Conservation (phyloP, 2,113 vertebrate species). For the Macroglossus sobrinus region DNA sequence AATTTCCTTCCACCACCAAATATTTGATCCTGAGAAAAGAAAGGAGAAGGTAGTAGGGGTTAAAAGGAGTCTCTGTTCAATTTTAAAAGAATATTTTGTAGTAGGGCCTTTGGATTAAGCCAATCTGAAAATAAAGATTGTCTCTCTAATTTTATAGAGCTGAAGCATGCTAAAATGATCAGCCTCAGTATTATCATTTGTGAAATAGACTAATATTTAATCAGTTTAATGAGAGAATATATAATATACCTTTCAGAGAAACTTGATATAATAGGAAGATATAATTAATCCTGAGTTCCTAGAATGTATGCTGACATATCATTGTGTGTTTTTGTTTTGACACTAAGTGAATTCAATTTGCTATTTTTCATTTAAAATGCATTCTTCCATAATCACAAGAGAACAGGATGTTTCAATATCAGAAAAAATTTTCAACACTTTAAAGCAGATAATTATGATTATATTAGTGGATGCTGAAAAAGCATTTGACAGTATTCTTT, state of each 20-base stretch:
- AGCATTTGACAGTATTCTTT: not conserved
- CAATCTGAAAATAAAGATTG: not conserved
- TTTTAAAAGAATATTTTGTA: not conserved
- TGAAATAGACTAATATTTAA: not conserved
- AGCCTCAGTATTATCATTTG: not conserved
- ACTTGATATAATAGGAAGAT: not conserved
- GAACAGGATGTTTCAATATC: not conserved
- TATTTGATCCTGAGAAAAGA: too few species aligned
- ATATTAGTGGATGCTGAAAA: not conserved
- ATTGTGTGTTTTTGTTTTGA: not conserved
- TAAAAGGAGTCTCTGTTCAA: too few species aligned
- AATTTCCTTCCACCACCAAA: too few species aligned
- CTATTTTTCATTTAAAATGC: not conserved
- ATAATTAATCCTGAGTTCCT: not conserved
- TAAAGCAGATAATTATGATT: not conserved
- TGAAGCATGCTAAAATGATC: not conserved
- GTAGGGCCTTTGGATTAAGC: not conserved
- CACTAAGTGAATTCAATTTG: not conserved
- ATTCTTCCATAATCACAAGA: not conserved
- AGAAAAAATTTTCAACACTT: not conserved
- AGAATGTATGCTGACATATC: not conserved
- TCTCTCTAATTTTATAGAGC: not conserved
- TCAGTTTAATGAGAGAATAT: not conserved
- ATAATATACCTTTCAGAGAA: not conserved
- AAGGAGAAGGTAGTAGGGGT: too few species aligned